Evolutionary conservation across 2,888 invertebrate genomes (phyloP).

Genomic region (Eulithis prunata): DNA sequence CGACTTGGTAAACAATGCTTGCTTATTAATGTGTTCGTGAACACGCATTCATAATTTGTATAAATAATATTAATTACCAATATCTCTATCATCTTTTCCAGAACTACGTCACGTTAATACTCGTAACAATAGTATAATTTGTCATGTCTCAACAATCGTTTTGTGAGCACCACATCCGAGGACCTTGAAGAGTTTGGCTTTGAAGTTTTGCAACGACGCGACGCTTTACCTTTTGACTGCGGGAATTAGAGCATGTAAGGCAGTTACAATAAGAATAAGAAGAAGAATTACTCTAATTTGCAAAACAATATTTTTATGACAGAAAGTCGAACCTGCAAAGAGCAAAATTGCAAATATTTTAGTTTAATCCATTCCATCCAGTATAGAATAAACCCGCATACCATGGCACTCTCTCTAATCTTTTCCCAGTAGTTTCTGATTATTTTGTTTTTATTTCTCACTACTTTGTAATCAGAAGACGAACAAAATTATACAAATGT

Average conservation of each 20-base stretch:
- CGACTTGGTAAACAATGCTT: too few relatives aligned
- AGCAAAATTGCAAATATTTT: too few relatives aligned
- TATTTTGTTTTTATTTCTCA: too few relatives aligned
- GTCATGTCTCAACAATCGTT: constrained; percentile 53
- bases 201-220: constrained; percentile 17
- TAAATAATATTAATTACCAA: too few relatives aligned
- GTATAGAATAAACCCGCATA: too few relatives aligned
- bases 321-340: too few relatives aligned
- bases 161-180: constrained; percentile 56
- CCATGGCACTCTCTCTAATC: too few relatives aligned
- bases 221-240: not conserved
- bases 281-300: not conserved
- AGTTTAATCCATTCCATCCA: too few relatives aligned
- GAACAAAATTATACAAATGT: not conserved
- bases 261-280: constrained; percentile 7
- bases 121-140: constrained; percentile 45
- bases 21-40: not conserved
- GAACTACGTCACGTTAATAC: constrained; percentile 42
- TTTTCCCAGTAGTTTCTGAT: too few relatives aligned
- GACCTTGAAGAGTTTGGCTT: constrained; percentile 47
- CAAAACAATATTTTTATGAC: too few relatives aligned
- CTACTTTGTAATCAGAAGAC: too few relatives aligned
- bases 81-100: constrained; percentile 37
- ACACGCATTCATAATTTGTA: not conserved
- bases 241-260: constrained; percentile 24